Base-by-base conservation (phyloP, 2,113 vertebrate genomes). In the Ploceus nigricollis region DNA sequence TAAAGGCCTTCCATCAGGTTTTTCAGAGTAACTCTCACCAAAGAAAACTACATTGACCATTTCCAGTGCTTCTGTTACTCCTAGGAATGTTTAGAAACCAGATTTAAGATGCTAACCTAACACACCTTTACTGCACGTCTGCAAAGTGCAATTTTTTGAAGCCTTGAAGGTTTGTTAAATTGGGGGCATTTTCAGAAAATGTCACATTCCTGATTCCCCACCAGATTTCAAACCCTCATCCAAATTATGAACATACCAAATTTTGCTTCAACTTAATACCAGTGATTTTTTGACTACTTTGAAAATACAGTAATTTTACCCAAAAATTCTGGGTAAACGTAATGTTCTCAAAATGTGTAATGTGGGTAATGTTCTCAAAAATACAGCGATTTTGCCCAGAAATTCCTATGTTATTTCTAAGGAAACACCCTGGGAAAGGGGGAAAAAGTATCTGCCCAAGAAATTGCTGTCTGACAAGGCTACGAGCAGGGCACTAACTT, bases 401-500 rank as follows among this genome's bases (percentile, higher is more conserved):
- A 73, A 61, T 57, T 15, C 44, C 58, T 37, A 1, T 10, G 7
- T 28, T 80, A 53, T 56, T 72, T 45, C 24, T 51, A 60, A n/a
- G 48, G 47, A 71, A 75, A 72, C 5, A 76, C 51, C 15, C 66
- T 64, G 24, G 18, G 6, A 84, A 89, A 75, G 9, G 17, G 19
- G 10, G 12, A 35, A 70, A 61, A 54, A 31, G 8, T 1, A n/a
- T 8, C 64, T 65, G 35, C 25, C 53, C 3, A 11, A 82, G 82
- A 10, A 37, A 16, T 31, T 16, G 22, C 13, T 27, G 10, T 33
- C 30, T 76, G 39, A 47, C 39, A 79, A 87, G 51, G 61, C 37
- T 44, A 27, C 1, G 0, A 84, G 33, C 28, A 20, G 9, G 63
- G 47, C 1, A 1, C 15, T 37, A 2, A 22, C n/a, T 39, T 63